A percentile compares a stretch with the other conserved stretches of the same genome.
phyloP scores from a whole-genome alignment of 2,113 vertebrate genomes.

The Machaerirhynchus nigripectus region DNA sequence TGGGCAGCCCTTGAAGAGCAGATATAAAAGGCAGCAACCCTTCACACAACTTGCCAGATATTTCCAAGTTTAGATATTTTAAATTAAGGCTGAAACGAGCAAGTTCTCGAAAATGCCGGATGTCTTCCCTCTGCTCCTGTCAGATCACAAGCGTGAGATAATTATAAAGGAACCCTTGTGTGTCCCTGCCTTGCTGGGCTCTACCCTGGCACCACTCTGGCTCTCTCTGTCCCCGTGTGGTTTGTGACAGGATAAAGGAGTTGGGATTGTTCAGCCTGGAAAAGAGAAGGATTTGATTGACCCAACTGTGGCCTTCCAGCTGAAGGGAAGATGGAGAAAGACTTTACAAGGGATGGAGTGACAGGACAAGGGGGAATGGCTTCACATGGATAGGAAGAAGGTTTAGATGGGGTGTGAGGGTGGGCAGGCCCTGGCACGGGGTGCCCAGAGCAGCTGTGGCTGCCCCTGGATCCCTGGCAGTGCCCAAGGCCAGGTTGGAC shows the following conservation, averaged over 20 bases:
- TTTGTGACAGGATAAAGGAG: background rate
- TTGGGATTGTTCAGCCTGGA: background rate
- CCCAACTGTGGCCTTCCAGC: background rate
- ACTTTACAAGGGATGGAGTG: background rate
- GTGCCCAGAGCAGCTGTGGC: background rate
- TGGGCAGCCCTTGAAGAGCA: background rate
- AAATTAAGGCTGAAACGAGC: background rate
- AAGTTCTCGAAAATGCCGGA: background rate
- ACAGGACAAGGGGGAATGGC: background rate
- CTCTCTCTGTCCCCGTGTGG: background rate
- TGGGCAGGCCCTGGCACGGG: background rate
- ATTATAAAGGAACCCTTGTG: background rate
- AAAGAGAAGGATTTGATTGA: background rate
- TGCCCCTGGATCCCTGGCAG: background rate
- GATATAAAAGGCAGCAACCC: background rate
- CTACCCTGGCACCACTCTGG: background rate
- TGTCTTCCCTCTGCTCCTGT: background rate
- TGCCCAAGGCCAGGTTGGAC: background rate
- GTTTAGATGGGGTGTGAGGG: fast-evolving
- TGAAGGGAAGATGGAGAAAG: background rate
- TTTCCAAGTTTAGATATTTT: background rate
- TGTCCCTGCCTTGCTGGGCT: background rate
- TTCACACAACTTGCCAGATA: background rate
- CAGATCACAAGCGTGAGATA: background rate
- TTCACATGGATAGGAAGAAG: fast-evolving